Conservation (phyloP, 2,797 vertebrate genomes). For the Rhodeus uyekii region DNA sequence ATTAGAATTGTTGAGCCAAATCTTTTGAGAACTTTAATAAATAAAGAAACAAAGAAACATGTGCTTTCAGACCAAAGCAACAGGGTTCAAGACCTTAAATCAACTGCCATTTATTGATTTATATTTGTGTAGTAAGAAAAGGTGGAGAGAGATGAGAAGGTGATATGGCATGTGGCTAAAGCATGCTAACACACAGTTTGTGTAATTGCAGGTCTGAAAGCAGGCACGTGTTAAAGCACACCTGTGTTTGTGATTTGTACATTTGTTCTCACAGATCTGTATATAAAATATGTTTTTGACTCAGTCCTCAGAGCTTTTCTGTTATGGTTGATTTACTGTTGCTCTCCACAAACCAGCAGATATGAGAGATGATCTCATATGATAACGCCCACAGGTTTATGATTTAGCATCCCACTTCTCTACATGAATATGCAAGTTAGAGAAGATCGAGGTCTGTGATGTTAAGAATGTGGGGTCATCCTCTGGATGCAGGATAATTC, state of each 20-base stretch:
- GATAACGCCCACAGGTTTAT: constrained; percentile 31
- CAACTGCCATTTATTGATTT: constrained; percentile 21
- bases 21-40: constrained; percentile 39
- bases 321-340: constrained; percentile 27
- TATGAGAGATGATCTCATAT: constrained; percentile 31
- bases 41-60: constrained; percentile 22
- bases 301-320: constrained; percentile 1
- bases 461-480: background rate
- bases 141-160: background rate
- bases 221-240: background rate
- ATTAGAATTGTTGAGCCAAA: constrained; percentile 33
- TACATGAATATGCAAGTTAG: background rate
- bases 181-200: constrained; percentile 3
- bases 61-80: constrained; percentile 4
- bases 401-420: constrained; percentile 18
- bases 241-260: constrained; percentile 30
- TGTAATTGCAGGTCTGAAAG: constrained; percentile 18
- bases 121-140: constrained; percentile 25
- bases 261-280: constrained; percentile 16
- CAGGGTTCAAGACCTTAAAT: background rate
- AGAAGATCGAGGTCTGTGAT: background rate
- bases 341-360: constrained; percentile 1
- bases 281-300: background rate
- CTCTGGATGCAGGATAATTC: background rate
- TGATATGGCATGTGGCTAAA: background rate